Evolutionary conservation across 2,888 invertebrate genomes (phyloP), one percentile per base, ranked within the genome.

Genomic region (Standfussiana lucernea): DNA sequence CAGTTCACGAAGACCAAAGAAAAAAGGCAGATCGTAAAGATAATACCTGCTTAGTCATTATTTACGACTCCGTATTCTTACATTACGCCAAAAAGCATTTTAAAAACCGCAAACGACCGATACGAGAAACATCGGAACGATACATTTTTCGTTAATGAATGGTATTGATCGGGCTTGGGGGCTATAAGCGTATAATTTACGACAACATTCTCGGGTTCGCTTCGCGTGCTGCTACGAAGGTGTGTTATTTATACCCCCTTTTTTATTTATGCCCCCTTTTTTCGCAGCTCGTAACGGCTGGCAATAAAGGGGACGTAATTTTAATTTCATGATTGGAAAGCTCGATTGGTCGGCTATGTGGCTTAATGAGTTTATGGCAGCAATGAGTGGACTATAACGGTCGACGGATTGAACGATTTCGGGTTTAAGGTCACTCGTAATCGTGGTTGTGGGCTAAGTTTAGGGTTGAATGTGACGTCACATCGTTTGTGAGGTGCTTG

Each of bases 241-340:
- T 96, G 96, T 96, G 96, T 96, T 96, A 96, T 96, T 96, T 96
- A 96, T 96, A 94, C 93, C 95, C 86, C 94, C 94, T 94, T 95
- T 95, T 96, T 96, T 95, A 95, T 95, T 95, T 96, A 96, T 96
- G 93, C 94, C 94, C 96, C 96, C 96, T 96, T 96, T 96, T 96
- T 96, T 96, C 96, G 96, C 96, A 96, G 96, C 96, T 96, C 96
- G 96, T 96, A 96, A 96, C 96, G 93, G 94, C 93, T 89, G 90
- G 95, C 91, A 90, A 94, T 96, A 96, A 96, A 96, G 94, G 95
- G 96, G 96, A 96, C 95, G 94, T 95, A 93, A 96, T 96, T 96
- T 96, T 96, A 96, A 96, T 96, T 96, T 95, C 96, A 95, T 96
- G 96, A 96, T 96, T 96, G 96, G 96, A 96, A 96, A 96, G 95